Base-by-base conservation (phyloP, 2,113 vertebrate species). In the Circaetus gallicus region DNA sequence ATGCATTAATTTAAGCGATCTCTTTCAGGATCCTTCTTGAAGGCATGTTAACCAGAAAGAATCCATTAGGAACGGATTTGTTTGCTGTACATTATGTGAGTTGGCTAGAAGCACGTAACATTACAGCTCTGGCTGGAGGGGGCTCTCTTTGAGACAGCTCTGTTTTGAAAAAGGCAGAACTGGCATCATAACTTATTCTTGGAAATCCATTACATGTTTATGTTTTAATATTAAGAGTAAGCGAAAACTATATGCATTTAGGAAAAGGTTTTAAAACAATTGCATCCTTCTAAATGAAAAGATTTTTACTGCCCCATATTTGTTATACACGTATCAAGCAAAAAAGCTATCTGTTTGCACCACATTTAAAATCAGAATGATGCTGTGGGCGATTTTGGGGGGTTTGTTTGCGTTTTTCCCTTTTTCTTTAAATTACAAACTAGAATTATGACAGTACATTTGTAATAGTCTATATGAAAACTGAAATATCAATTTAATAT, bases 331-430 rank as follows among this genome's bases (percentile, higher is more conserved):
- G 2, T 4, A 71, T 2, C 4, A 16, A 86, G 14, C 40, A 85
- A 65, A 76, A 56, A 42, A 6, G 3, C 6, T 38, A 45, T 3
- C 25, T 65, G 16, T 28, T 28, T 26, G 32, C 18, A 42, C 11
- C 6, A 28, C 3, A 71, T 71, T 66, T 81, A 34, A 61, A 72
- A 36, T 7, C 19, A 50, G 20, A 77, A 53, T 50, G 82, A 50
- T 4, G 47, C 4, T 1, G 0, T n/a, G 2, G 22, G 28, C 0
- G 0, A 40, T 32, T 72, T 3, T 17, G 2, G 2, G 9, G 8
- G 7, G 1, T 5, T 26, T 17, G 6, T 13, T 36, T 32, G n/a
- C 4, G 1, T 6, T 15, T 55, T 62, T 49, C 2, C 4, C 19
- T 55, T 79, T 69, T 69, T 36, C 32, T 63, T 83, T 31, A 40